Evolutionary conservation across 2,888 invertebrate species (phyloP), one percentile per base, ranked within the genome.

Genomic region (Macropis europaea): DNA sequence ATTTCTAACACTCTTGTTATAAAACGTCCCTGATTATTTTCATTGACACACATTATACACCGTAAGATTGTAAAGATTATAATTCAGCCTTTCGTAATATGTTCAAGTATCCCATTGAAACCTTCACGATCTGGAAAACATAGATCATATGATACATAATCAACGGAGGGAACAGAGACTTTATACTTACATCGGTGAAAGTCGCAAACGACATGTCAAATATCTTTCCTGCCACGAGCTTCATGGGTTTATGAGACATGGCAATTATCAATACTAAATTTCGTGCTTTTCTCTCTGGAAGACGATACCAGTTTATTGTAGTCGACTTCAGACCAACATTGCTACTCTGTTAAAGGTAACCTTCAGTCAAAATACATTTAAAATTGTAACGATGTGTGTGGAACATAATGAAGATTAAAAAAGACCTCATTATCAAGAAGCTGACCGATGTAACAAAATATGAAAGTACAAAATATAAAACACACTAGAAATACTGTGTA

Each of bases 191-290:
- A 5, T 66, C 60, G 22, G 77, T 72, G n/a, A 84, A 85, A 26
- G 67, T 79, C 5, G 32, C 40, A 6, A 84, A 43, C 2, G 83
- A 84, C 38, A 85, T 67, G 11, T 83, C 77, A 9, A 84, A 32
- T 48, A 85, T 76, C 52, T 73, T 80, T 0, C 77, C 83, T 4
- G 84, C 84, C 0, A 80, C 76, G 1, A 85, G 66, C 69, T 70
- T 77, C 1, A 67, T 48, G 0, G 83, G 76, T 54, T 48, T 61
- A 50, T 67, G 76, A 0, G 83, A 76, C 54, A 79, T 64, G 0
- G 71, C 66, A 3, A 84, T 83, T 3, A 84, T 38, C 30, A 81
- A 19, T 11, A 81, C 42, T 2, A 83, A 59, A 34, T 32, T 54
- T 2, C 73, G 72, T 4, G 67, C 77, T 9, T 47, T 69, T 50